Percentiles rank a stretch among this genome's conserved stretches.
These are phyloP conservation scores for Drosophila pegasa DNA, from an alignment of 2,888 invertebrate species.

Conservation along the genomic window DNA sequence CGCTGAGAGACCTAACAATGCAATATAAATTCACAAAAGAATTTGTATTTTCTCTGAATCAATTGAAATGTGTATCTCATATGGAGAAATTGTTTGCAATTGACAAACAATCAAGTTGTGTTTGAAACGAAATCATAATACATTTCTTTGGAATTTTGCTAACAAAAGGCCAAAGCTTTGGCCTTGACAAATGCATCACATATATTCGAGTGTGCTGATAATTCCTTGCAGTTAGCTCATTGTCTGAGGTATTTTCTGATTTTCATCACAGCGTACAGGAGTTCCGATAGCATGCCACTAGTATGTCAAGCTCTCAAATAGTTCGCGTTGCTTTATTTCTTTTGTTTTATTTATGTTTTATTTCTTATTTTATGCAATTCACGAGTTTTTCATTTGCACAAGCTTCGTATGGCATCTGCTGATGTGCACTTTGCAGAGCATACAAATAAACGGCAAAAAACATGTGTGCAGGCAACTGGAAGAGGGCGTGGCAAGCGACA, in stretches of 20 bases:
- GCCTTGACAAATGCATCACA: background rate
- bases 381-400: slow-evolving; percentile 37
- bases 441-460: slow-evolving; percentile 28
- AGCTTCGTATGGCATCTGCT: slow-evolving; percentile 41
- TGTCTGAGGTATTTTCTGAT: background rate
- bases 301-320: slow-evolving; percentile 18
- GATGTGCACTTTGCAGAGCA: slow-evolving; percentile 56
- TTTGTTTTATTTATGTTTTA: slow-evolving; percentile 11
- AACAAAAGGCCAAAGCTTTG: slow-evolving; percentile 5
- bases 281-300: slow-evolving; percentile 7
- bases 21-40: background rate
- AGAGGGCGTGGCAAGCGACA: slow-evolving; percentile 3
- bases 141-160: background rate
- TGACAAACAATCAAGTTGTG: background rate
- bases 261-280: background rate
- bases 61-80: background rate
- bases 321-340: slow-evolving; percentile 13
- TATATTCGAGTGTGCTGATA: slow-evolving; percentile 14
- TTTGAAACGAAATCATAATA: background rate
- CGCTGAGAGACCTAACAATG: too few relatives aligned
- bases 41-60: background rate
- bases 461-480: slow-evolving; percentile 30
- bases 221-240: background rate
- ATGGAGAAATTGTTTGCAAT: slow-evolving; percentile 1
- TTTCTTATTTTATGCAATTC: slow-evolving; percentile 23